Percentiles rank a stretch among this genome's conserved stretches.
Conservation (phyloP, 2,888 invertebrate genomes). For the Cheiracanthium punctorium region DNA sequence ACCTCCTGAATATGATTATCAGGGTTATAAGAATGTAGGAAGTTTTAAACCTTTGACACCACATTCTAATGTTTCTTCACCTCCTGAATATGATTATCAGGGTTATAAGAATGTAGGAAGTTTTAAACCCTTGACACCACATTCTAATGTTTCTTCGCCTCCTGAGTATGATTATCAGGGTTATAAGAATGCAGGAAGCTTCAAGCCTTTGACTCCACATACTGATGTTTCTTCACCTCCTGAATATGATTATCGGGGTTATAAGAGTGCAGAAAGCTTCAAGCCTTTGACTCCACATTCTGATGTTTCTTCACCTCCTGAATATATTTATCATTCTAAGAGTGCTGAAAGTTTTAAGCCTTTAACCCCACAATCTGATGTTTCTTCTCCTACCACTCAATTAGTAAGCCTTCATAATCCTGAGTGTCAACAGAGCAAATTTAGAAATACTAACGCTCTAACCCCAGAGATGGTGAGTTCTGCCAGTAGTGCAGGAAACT, state of each 20-base stretch:
- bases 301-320: neutral
- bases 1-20: neutral
- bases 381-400: neutral
- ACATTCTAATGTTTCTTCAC: neutral
- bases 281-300: slow-evolving; percentile 8
- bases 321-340: neutral
- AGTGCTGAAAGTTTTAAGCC: neutral
- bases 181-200: neutral
- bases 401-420: no score
- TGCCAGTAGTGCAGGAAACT: no score
- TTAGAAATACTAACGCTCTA: no score
- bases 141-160: slow-evolving; percentile 6
- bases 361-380: neutral
- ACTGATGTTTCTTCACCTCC: slow-evolving; percentile 11
- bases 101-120: neutral
- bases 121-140: slow-evolving; percentile 3
- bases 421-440: no score
- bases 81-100: neutral
- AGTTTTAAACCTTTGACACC: no score
- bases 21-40: neutral
- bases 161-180: neutral
- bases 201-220: slow-evolving; percentile 18
- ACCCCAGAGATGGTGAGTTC: no score
- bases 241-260: neutral
- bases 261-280: neutral